These are phyloP conservation scores for Hucho hucho DNA, from an alignment of 2,113 vertebrate species.

Conservation along the genomic window DNA sequence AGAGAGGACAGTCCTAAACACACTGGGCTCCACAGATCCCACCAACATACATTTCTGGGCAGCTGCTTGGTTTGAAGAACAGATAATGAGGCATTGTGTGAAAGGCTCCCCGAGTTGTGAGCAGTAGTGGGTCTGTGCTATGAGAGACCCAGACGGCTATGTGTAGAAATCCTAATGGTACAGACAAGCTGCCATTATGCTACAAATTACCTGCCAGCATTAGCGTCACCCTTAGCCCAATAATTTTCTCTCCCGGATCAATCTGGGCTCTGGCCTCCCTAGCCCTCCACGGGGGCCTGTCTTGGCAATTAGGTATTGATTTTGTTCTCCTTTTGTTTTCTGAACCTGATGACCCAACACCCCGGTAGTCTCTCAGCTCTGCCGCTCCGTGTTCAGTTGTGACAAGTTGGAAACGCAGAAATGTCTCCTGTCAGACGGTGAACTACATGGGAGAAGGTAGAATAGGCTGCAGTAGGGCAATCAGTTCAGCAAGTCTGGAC, in stretches of 20 bases:
- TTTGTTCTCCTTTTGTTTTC: constrained; percentile 46
- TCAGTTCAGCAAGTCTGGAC: too few species aligned
- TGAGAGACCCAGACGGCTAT: constrained; percentile 14
- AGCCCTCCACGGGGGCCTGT: constrained; percentile 21
- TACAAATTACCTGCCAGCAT: constrained; percentile 74
- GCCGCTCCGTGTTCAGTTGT: constrained; percentile 9
- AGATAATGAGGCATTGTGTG: constrained; percentile 73
- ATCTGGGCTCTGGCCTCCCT: not conserved
- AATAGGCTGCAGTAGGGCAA: too few species aligned
- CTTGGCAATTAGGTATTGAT: constrained; percentile 55
- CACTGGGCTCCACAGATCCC: too few species aligned
- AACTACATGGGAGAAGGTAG: too few species aligned
- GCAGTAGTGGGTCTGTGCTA: too few species aligned
- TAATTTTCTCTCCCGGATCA: constrained; percentile 23
- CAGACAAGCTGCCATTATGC: constrained; percentile 62
- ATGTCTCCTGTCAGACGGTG: too few species aligned
- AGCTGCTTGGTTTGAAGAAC: constrained; percentile 38
- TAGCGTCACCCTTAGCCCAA: constrained; percentile 62
- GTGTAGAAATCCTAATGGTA: constrained; percentile 58
- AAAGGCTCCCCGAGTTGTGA: constrained; percentile 6
- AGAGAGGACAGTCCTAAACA: too few species aligned
- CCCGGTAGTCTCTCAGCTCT: constrained; percentile 17
- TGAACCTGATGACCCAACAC: constrained; percentile 12
- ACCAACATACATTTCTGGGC: too few species aligned
- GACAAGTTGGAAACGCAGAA: not conserved